Percentiles rank a stretch among this genome's conserved stretches.
phyloP scores from a whole-genome alignment of 2,113 vertebrate species.

The sheep (Ovis aries) region DNA sequence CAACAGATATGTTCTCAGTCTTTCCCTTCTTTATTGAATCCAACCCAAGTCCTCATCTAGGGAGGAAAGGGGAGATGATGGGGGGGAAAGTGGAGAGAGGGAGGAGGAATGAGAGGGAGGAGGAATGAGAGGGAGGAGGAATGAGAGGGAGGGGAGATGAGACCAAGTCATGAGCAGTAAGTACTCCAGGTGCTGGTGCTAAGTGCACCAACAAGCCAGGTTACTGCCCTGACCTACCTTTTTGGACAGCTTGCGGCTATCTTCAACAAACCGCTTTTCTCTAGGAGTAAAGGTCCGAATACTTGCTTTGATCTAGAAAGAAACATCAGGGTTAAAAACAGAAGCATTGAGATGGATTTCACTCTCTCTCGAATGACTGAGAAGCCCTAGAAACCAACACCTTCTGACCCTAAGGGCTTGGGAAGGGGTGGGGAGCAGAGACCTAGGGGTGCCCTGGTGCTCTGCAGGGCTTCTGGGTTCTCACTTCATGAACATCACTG shows the following conservation, averaged over 20 bases:
- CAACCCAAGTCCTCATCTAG: not conserved
- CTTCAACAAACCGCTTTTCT: constrained; percentile 88
- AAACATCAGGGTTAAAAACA: not conserved
- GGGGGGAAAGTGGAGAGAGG: fast-evolving
- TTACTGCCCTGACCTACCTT: constrained; percentile 84
- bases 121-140: no score
- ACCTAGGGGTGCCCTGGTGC: fast-evolving
- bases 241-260: constrained; percentile 93
- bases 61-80: not conserved
- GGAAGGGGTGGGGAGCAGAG: not conserved
- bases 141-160: no score
- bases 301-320: constrained; percentile 88
- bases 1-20: fast-evolving
- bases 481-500: not conserved
- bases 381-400: not conserved
- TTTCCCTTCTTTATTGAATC: not conserved
- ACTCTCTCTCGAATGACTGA: not conserved
- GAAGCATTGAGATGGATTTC: not conserved
- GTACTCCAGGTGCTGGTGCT: not conserved
- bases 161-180: fast-evolving
- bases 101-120: no score
- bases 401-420: not conserved
- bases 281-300: constrained; percentile 89
- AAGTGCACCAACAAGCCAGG: not conserved
- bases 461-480: not conserved